Base-by-base conservation (phyloP, 2,888 invertebrate genomes). In the Lepidochrysops patricia region DNA sequence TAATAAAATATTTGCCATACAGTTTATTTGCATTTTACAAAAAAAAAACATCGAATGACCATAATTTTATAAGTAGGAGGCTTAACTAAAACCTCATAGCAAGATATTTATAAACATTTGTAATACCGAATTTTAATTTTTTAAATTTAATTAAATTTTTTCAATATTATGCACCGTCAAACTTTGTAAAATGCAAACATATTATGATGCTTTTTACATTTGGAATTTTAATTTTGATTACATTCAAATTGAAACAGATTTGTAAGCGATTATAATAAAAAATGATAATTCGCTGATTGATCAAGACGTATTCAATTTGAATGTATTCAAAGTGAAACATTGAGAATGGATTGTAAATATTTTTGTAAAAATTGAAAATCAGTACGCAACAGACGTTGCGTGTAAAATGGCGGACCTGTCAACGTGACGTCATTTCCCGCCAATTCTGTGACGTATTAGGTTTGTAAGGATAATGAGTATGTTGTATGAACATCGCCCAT, bases 341-440 rank as follows among this genome's bases (percentile, higher is more conserved):
- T 19, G 15, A 54, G 26, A 19, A 25, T 6, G 9, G 25, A 54
- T 54, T 13, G 12, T 52, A 29, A 19, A 29, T 32, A 54, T 54
- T 54, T 54, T 32, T 23, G 6, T 32, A 23, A 57, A 43, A 57
- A 37, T 15, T 12, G 6, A 43, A 27, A 29, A 19, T 12, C 23
- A 35, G 12, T 57, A n/a, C 1, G 12, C 49, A n/a, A 57, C 37
- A 57, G 13, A 25, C 5, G 58, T 29, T 54, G 35, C 26, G 15
- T 32, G 52, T 58, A 23, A 61, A 69, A 71, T 79, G 77, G 77
- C 79, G 68, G 79, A 76, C 66, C 79, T 76, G 75, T 72, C 67
- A 66, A 67, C 26, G 35, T 50, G 50, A 27, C 49, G 52, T 61
- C 62, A 35, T 59, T 61, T 57, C 29, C 48, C 35, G 62, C 58